A percentile compares a stretch with the other conserved stretches of the same genome.
phyloP scores from a whole-genome alignment of 2,113 vertebrate species.

The Guaruba guarouba region DNA sequence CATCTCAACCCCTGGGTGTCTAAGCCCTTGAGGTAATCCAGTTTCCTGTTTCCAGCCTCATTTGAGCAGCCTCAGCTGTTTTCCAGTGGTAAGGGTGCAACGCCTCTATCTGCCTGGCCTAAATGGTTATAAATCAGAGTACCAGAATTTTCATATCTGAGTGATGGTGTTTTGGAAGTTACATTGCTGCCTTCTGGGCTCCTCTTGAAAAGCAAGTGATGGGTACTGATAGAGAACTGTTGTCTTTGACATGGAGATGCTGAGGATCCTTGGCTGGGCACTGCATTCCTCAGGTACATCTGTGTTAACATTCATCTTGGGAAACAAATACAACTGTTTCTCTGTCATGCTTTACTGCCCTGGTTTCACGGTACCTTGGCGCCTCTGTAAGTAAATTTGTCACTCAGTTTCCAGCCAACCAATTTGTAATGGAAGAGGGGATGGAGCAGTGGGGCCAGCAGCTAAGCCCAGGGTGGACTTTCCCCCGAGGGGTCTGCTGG shows the following conservation, averaged over 20 bases:
- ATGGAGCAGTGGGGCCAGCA: fast-evolving
- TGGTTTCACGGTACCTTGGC: not conserved
- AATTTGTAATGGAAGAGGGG: not conserved
- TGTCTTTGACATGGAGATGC: not conserved
- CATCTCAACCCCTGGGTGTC: not conserved
- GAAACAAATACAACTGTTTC: not conserved
- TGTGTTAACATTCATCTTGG: not conserved
- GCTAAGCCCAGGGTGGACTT: not conserved
- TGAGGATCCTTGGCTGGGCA: not conserved
- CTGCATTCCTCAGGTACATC: not conserved
- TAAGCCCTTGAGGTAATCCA: not conserved
- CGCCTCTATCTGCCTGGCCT: too few relatives aligned
- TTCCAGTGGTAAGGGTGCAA: not conserved
- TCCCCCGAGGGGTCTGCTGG: not conserved
- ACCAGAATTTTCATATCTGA: not conserved
- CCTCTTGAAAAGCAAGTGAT: not conserved
- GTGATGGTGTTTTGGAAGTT: not conserved
- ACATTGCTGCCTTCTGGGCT: not conserved
- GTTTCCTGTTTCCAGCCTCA: not conserved
- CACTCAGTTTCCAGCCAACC: not conserved
- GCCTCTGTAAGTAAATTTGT: not conserved
- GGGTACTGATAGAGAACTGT: not conserved
- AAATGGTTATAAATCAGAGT: not conserved
- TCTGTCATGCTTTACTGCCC: fast-evolving
- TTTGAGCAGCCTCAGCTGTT: not conserved